Conservation (phyloP, 2,797 vertebrate genomes). For the Pteropus rufus region DNA sequence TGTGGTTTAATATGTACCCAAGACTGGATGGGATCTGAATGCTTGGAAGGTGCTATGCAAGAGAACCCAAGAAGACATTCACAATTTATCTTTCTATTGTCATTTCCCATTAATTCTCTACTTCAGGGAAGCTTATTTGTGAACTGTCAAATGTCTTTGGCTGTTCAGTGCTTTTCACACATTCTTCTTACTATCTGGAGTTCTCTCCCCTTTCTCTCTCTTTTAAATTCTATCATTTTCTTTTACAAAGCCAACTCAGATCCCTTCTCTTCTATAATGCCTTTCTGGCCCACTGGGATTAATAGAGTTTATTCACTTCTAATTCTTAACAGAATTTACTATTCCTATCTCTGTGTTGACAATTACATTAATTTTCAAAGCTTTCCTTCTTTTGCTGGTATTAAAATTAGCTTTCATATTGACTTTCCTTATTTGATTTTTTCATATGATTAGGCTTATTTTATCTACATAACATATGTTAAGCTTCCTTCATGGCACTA, state of each 20-base stretch:
- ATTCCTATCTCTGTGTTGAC: background rate
- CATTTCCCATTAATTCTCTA: background rate
- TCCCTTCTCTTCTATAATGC: background rate
- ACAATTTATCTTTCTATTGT: background rate
- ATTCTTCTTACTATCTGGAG: background rate
- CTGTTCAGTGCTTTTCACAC: background rate
- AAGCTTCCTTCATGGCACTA: background rate
- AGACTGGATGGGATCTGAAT: background rate
- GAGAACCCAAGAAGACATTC: too few relatives aligned
- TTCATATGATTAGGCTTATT: background rate
- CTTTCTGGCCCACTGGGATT: background rate
- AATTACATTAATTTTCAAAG: background rate
- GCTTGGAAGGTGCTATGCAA: background rate
- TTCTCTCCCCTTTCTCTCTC: background rate
- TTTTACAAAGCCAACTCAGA: background rate
- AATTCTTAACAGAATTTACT: background rate
- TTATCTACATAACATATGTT: background rate
- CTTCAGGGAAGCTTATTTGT: background rate
- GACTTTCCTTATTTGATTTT: background rate
- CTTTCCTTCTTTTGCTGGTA: background rate
- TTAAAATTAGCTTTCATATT: background rate
- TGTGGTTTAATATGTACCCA: background rate
- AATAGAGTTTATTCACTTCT: background rate
- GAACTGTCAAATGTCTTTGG: background rate
- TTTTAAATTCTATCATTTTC: background rate